Percentiles rank a stretch among this genome's conserved stretches.
These are phyloP conservation scores for Calameuta pallipes DNA, from an alignment of 2,888 invertebrate genomes.

Conservation along the genomic window DNA sequence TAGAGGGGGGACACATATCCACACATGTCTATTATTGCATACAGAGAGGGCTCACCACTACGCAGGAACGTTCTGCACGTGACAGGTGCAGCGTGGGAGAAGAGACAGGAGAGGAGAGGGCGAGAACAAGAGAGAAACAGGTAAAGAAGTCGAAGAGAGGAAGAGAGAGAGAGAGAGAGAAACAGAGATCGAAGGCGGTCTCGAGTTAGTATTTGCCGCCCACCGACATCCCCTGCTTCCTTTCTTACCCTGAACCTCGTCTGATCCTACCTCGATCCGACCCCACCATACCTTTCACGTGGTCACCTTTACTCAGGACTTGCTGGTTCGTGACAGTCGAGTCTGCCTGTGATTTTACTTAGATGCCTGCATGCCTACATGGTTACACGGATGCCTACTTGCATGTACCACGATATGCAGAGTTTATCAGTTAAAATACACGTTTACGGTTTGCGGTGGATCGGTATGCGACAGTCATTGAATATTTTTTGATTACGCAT, in stretches of 20 bases:
- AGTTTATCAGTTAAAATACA: too few relatives aligned
- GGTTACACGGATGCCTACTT: neutral
- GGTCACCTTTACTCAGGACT: slow-evolving; percentile 27
- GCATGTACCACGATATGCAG: neutral
- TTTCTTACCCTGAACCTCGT: slow-evolving; percentile 24
- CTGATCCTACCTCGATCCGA: slow-evolving; percentile 19
- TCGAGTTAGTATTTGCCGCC: slow-evolving; percentile 58
- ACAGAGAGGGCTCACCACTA: neutral
- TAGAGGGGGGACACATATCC: slow-evolving; percentile 15
- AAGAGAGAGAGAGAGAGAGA: slow-evolving; percentile 26
- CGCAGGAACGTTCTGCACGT: slow-evolving; percentile 30
- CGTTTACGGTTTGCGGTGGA: too few relatives aligned
- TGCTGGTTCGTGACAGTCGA: slow-evolving; percentile 4
- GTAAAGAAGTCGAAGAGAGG: slow-evolving; percentile 29
- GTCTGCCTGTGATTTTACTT: neutral
- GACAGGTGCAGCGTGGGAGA: slow-evolving; percentile 64
- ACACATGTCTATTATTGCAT: neutral
- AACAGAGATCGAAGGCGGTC: slow-evolving; percentile 56
- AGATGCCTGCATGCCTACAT: neutral
- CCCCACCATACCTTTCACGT: slow-evolving; percentile 35
- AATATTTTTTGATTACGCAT: too few relatives aligned
- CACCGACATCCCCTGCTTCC: slow-evolving; percentile 52
- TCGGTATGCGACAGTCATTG: too few relatives aligned
- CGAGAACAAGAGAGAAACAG: slow-evolving; percentile 37
- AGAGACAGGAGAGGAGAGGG: slow-evolving; percentile 33